Evolutionary conservation across 2,113 vertebrate genomes (phyloP), one percentile per base, ranked within the genome.

Genomic region (Chloroceryle aenea): DNA sequence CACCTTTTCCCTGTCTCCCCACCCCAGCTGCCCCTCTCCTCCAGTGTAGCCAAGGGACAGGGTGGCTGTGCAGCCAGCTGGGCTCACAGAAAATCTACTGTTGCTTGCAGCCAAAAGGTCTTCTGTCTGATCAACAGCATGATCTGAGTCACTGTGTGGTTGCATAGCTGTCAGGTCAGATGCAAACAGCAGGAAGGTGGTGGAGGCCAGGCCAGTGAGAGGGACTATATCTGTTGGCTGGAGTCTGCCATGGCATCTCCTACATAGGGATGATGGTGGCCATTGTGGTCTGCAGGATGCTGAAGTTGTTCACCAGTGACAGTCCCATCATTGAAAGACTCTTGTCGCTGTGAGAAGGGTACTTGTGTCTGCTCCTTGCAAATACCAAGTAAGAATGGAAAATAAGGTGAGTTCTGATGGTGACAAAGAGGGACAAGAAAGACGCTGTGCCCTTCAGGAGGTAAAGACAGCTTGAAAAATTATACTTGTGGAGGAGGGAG

Each of bases 391-490:
- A 36, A 82, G 40, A 68, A 61, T 0, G 9, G 69, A 89, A 91
- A 82, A 83, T 48, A 72, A 29, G 21, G 5, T 1, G 6, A 83
- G 82, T 53, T 83, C 53, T 72, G 34, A 43, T n/a, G 43, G 36
- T 75, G 55, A 61, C 16, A 74, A 73, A 47, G 8, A 30, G 38
- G 61, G 53, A 63, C 11, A 75, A 64, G 81, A 56, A 78, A 81
- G 87, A 36, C 1, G 0, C 20, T 25, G 34, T 61, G 40, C 32
- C 72, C 64, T 72, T 56, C 30, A 18, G 66, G 36, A 89, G 48
- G 58, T 85, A 94, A 68, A 87, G 86, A 64, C 53, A 66, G n/a
- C 85, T 82, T 91, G 84, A 94, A 78, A 95, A 91, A 91, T 73
- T 62, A 67, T 55, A 32, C 3, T 59, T 64, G 12, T 5, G 36